Evolutionary conservation across 2,797 vertebrate species (phyloP), one percentile per base, ranked within the genome.

Genomic region (Pachyuromys duprasi): DNA sequence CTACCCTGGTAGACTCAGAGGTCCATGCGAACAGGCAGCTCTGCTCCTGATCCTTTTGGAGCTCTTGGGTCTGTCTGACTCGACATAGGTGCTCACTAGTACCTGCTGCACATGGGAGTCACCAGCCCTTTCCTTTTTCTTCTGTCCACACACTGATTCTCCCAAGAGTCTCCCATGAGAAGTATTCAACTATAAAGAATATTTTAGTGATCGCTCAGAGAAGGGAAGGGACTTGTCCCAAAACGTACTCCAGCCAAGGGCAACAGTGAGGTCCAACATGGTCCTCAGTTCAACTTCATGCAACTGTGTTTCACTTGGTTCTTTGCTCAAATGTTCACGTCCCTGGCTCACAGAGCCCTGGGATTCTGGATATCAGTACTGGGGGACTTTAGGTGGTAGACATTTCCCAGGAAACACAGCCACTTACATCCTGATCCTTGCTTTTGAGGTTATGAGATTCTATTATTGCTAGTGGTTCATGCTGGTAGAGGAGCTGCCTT

Each of bases 381-480:
- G 45, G 69, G 20, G 49, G 39, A 62, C 45, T 74, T 17, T 78
- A 36, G 39, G 6, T 49, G 63, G 12, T 57, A 55, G 45, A 31
- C 78, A 53, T 22, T 70, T 83, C 45, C 76, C 28, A 72, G 89
- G 26, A 91, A 94, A 90, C n/a, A 4, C 53, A 67, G 24, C 49
- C 49, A 13, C 62, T 89, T 86, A 33, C 53, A n/a, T 62, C 53
- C 57, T 67, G 14, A 79, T 42, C 42, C 33, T 62, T 28, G 4
- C 5, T 76, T 92, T 86, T 81, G 45, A 80, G 57, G 81, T 69
- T 72, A 8, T 65, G 20, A 86, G 63, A 49, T 31, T 39, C 28
- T 65, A 20, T 11, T 72, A 42, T 74, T 93, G 70, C 18, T 90
- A 67, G 74, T 94, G 96, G 87, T 60, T 93, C 80, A 76, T 0